A percentile compares a stretch with the other conserved stretches of the same genome.
phyloP scores from a whole-genome alignment of 2,888 invertebrate species.

The Thymelicus lineola region DNA sequence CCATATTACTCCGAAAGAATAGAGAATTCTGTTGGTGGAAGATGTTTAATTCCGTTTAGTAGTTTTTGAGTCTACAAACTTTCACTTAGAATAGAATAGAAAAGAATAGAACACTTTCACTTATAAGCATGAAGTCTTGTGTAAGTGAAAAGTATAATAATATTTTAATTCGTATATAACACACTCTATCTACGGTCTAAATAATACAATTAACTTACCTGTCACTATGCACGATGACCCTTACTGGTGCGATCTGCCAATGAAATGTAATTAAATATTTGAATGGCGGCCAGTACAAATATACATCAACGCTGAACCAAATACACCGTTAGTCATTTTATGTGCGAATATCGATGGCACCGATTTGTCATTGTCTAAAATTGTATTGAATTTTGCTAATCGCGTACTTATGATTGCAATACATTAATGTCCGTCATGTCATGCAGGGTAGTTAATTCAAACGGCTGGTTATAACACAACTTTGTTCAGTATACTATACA shows the following conservation, averaged over 20 bases:
- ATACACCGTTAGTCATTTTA: constrained; percentile 11
- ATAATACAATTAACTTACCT: constrained; percentile 38
- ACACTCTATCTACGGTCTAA: background rate
- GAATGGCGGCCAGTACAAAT: constrained; percentile 45
- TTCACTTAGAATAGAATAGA: no score
- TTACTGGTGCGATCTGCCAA: constrained; percentile 47
- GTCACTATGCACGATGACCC: constrained; percentile 47
- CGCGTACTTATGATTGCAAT: background rate
- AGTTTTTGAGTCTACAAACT: no score
- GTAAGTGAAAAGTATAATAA: no score
- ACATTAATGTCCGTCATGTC: background rate
- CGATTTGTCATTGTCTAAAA: constrained; percentile 22
- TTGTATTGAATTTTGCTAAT: constrained; percentile 10
- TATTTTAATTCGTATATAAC: background rate
- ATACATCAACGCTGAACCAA: constrained; percentile 12
- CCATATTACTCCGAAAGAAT: no score
- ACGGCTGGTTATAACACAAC: no score
- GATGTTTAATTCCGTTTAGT: no score
- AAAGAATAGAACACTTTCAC: no score
- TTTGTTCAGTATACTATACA: no score
- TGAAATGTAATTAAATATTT: constrained; percentile 62
- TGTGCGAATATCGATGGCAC: background rate
- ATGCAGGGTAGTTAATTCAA: no score
- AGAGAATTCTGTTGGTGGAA: no score
- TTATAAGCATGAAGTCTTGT: no score